Conservation (phyloP, 1,140 invertebrate species). For the Ephestia elutella region DNA sequence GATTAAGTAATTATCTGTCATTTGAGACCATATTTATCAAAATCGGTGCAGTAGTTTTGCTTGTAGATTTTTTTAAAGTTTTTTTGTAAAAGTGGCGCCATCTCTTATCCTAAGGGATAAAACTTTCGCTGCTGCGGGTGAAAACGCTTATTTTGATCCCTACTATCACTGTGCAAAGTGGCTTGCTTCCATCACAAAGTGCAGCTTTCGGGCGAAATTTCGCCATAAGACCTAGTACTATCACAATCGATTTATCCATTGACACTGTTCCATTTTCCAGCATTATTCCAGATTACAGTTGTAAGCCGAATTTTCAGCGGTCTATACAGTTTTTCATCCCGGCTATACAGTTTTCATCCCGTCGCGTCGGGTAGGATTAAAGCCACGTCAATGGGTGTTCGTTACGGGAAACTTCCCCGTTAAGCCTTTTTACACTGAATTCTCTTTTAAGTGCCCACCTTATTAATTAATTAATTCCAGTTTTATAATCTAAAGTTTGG, state of each 20-base stretch:
- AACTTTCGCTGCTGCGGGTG: too few species aligned
- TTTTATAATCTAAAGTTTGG: constrained; percentile 26
- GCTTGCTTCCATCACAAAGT: too few species aligned
- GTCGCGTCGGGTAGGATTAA: constrained; percentile 36
- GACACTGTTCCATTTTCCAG: constrained; percentile 23
- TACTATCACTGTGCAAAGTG: too few species aligned
- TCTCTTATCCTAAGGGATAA: too few species aligned
- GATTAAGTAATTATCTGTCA: too few species aligned
- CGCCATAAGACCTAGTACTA: too few species aligned
- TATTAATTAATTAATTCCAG: constrained; percentile 59
- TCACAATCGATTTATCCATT: constrained; percentile 16
- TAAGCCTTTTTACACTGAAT: constrained; percentile 46
- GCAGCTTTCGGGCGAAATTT: too few species aligned
- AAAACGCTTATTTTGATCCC: too few species aligned
- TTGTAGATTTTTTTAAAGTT: too few species aligned
- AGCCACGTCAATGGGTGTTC: constrained; percentile 35
- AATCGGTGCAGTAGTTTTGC: too few species aligned
- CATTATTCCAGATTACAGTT: constrained; percentile 35
- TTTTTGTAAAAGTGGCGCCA: too few species aligned
- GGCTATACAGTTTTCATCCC: constrained; percentile 13
- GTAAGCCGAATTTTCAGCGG: constrained; percentile 48
- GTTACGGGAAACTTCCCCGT: constrained; percentile 42
- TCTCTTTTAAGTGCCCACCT: constrained; percentile 49
- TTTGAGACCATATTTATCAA: too few species aligned
- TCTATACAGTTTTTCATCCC: constrained; percentile 39